Percentiles rank a stretch among this genome's conserved stretches.
Evolutionary conservation across 2,888 invertebrate genomes (phyloP).

Genomic region (Zelleria hepariella): DNA sequence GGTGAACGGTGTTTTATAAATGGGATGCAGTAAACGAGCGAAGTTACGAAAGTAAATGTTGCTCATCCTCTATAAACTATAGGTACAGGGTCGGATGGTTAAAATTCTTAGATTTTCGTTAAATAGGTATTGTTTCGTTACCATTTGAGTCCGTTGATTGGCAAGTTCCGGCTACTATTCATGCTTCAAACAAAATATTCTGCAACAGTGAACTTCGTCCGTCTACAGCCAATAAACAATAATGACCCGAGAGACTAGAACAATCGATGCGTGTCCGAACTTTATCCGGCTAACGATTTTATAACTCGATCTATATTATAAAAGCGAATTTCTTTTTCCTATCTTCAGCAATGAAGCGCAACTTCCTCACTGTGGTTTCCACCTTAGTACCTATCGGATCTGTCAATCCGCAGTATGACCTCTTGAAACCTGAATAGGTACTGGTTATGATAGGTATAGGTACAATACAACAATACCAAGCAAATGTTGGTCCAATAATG

Average conservation of each 20-base stretch:
- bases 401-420: no score
- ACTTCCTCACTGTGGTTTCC: neutral
- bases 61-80: neutral
- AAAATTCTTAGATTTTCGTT: no score
- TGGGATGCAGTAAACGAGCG: neutral
- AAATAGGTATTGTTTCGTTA: no score
- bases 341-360: constrained; percentile 22
- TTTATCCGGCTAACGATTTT: neutral
- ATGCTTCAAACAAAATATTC: neutral
- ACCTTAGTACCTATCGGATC: neutral
- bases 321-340: constrained; percentile 28
- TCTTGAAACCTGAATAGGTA: no score
- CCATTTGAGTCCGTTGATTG: neutral
- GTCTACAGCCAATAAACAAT: neutral
- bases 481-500: no score
- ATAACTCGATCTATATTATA: constrained; percentile 30
- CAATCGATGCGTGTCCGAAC: constrained; percentile 20
- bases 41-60: neutral
- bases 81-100: no score
- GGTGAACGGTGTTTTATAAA: neutral
- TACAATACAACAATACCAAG: no score
- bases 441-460: no score
- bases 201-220: neutral
- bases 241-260: neutral
- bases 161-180: neutral